Percentiles rank a stretch among this genome's conserved stretches.
phyloP scores from a whole-genome alignment of 2,797 vertebrate genomes.

The Poecilia gillii region DNA sequence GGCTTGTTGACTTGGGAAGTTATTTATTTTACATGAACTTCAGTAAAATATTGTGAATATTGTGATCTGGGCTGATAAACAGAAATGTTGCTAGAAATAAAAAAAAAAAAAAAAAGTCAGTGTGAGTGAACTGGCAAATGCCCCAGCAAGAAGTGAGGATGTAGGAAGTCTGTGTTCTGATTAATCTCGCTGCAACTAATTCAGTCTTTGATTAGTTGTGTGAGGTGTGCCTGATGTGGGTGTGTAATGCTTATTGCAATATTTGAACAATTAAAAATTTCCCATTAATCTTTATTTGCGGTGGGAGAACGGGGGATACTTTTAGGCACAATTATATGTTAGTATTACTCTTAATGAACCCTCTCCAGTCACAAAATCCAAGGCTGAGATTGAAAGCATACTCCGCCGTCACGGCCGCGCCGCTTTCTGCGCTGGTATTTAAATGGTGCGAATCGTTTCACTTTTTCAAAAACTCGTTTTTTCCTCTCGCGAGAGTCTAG shows the following conservation, averaged over 20 bases:
- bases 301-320: not conserved
- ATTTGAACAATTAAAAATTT: not conserved
- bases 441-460: not conserved
- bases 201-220: not conserved
- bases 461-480: not conserved
- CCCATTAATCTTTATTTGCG: not conserved
- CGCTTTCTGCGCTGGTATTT: not conserved
- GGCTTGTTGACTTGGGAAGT: not conserved
- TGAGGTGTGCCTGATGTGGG: not conserved
- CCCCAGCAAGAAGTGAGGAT: not conserved
- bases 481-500: conserved; percentile 43
- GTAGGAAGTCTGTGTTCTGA: not conserved
- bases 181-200: not conserved
- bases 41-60: not conserved
- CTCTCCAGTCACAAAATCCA: not conserved
- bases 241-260: not conserved
- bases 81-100: not conserved
- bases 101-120: not conserved
- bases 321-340: not conserved
- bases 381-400: not conserved
- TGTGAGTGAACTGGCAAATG: not conserved
- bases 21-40: not conserved
- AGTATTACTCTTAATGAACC: not conserved
- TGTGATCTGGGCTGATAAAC: not conserved
- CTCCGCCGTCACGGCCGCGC: not conserved